phyloP scores from a whole-genome alignment of 2,888 invertebrate species.

The Epirrhoe tristata region DNA sequence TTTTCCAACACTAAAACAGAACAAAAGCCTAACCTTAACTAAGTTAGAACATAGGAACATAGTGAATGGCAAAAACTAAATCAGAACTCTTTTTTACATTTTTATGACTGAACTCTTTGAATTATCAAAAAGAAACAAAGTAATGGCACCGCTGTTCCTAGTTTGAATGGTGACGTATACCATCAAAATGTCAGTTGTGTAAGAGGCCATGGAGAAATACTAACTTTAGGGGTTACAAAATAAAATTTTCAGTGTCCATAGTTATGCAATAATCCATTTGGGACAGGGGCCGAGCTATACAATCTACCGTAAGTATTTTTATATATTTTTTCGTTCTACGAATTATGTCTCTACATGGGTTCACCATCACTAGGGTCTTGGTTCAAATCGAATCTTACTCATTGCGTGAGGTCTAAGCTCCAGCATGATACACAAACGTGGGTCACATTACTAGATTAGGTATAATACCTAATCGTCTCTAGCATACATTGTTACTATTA shows the following conservation, averaged over 20 bases:
- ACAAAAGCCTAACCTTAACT: not conserved
- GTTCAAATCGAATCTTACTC: not conserved
- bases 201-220: slow-evolving; percentile 55
- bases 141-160: slow-evolving; percentile 54
- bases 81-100: not conserved
- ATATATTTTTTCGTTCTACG: not conserved
- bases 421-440: too few relatives aligned
- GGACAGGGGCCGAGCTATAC: slow-evolving; percentile 47
- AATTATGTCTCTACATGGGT: not conserved
- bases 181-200: slow-evolving; percentile 65
- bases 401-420: not conserved
- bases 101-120: slow-evolving; percentile 19
- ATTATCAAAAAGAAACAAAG: slow-evolving; percentile 19
- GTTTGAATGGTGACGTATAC: slow-evolving; percentile 53
- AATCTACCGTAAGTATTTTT: slow-evolving; percentile 62
- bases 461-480: too few relatives aligned
- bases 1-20: slow-evolving; percentile 58
- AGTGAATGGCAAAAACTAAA: too few relatives aligned
- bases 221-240: slow-evolving; percentile 79
- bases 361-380: not conserved
- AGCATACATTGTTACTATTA: too few relatives aligned
- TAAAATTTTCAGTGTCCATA: slow-evolving; percentile 80
- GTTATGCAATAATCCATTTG: slow-evolving; percentile 60
- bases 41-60: too few relatives aligned
- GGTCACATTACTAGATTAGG: too few relatives aligned